Evolutionary conservation across 2,888 invertebrate genomes (phyloP), one percentile per base, ranked within the genome.

Genomic region (Trichogramma evanescens): DNA sequence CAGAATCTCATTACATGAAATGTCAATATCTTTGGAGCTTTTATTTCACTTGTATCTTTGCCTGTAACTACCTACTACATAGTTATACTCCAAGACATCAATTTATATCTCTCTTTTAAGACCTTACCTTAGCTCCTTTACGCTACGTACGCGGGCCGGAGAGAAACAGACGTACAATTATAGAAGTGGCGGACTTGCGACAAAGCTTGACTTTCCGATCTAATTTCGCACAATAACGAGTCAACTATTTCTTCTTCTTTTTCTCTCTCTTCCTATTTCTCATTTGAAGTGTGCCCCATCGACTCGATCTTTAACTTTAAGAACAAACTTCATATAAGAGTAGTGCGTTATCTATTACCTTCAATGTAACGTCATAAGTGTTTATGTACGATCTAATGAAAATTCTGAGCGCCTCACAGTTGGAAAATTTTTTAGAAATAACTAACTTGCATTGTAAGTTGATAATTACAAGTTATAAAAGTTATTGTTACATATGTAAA

Each of bases 281-380:
- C 46, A 10, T 13, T 26, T 26, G 26, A 26, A 26, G 26, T 26
- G 26, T 26, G 26, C 26, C 3, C 26, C 26, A 26, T 26, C 26
- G 26, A 26, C 26, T 26, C 26, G 26, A 26, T 26, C 26, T 26
- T 26, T 26, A 26, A 26, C 2, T 26, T 26, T 26, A 26, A 13
- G 8, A 6, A 40, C 41, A 52, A 58, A 61, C 58, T 61, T 61
- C 61, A 55, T 61, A 58, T 58, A 61, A 49, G 54, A 48, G 44
- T 10, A 26, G 26, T 39, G 3, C 51, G 44, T 41, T 48, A 46
- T 57, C 43, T 50, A 52, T 43, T 10, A 9, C 45, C 7, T 6
- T 41, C 9, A 56, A 50, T 56, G 58, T 59, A 56, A 26, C 59
- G 59, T 59, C 62, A 56, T 56, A 56, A 62, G 62, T 56, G 54